phyloP scores from a whole-genome alignment of 2,113 vertebrate species.

The Trochalopteron elliotii region DNA sequence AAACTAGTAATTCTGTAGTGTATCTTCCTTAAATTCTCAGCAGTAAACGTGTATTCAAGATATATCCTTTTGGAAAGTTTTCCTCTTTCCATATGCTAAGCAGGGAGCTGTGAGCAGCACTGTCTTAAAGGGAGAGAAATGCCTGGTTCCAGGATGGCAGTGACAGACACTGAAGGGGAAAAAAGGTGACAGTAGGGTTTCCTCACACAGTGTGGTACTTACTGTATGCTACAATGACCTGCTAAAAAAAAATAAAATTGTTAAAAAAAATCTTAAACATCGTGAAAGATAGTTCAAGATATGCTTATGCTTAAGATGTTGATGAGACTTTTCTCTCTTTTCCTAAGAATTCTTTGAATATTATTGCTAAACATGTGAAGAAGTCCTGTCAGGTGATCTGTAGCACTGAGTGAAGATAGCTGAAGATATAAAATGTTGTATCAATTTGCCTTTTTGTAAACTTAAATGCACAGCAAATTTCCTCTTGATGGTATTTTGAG shows the following conservation, averaged over 20 bases:
- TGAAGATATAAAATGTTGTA: neutral
- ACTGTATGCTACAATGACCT: neutral
- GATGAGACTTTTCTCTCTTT: neutral
- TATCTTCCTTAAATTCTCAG: neutral
- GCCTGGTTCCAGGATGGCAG: neutral
- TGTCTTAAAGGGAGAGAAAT: neutral
- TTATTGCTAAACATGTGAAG: rapidly evolving
- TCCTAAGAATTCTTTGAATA: neutral
- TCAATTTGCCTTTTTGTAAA: neutral
- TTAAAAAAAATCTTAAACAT: neutral
- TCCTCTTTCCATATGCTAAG: neutral
- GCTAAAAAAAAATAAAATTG: neutral
- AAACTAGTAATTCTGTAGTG: neutral
- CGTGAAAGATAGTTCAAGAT: rapidly evolving
- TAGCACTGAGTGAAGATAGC: neutral
- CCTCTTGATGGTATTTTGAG: neutral
- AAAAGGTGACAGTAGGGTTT: neutral
- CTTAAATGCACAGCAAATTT: neutral
- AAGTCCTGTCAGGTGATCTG: neutral
- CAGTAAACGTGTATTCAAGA: neutral
- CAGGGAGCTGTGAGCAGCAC: neutral
- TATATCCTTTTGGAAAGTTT: neutral
- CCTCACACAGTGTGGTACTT: too few species aligned
- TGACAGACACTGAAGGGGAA: neutral
- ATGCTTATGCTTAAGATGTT: neutral